Conservation (phyloP, 2,113 vertebrate genomes). For the Engraulis encrasicolus region DNA sequence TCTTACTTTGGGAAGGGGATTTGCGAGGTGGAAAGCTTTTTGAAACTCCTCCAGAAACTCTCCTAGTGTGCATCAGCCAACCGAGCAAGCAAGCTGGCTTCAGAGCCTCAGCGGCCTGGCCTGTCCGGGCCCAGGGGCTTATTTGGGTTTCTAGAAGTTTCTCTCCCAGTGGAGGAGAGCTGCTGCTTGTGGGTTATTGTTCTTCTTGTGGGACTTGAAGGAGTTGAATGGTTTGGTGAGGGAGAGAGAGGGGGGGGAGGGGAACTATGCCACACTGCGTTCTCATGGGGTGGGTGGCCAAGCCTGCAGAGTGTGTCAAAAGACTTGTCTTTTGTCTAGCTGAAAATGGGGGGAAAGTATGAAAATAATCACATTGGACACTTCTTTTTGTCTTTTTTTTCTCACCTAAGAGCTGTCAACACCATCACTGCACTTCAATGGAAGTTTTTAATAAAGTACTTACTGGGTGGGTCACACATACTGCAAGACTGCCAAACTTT, state of each 20-base stretch:
- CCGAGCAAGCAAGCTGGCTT: no score
- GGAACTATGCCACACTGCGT: neutral
- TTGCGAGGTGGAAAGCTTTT: slow-evolving; percentile 51
- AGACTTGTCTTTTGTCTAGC: neutral
- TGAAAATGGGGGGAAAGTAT: neutral
- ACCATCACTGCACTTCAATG: neutral
- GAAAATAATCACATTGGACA: neutral
- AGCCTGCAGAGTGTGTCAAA: neutral
- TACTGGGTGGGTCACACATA: neutral
- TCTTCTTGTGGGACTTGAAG: neutral
- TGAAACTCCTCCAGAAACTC: slow-evolving; percentile 49
- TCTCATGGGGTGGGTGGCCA: neutral
- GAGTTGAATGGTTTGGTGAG: neutral
- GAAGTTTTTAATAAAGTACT: neutral
- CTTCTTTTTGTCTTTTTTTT: neutral
- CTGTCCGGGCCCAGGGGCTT: no score
- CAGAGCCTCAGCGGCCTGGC: neutral
- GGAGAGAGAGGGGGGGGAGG: neutral
- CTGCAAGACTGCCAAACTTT: neutral
- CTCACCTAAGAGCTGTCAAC: slow-evolving; percentile 2
- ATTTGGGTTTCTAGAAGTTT: neutral
- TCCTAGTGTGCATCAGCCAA: slow-evolving; percentile 6
- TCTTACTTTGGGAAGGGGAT: slow-evolving; percentile 33
- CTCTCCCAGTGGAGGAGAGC: neutral
- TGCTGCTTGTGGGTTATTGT: neutral